Evolutionary conservation across 2,888 invertebrate species (phyloP).

Genomic region (Ariolimax columbianus): DNA sequence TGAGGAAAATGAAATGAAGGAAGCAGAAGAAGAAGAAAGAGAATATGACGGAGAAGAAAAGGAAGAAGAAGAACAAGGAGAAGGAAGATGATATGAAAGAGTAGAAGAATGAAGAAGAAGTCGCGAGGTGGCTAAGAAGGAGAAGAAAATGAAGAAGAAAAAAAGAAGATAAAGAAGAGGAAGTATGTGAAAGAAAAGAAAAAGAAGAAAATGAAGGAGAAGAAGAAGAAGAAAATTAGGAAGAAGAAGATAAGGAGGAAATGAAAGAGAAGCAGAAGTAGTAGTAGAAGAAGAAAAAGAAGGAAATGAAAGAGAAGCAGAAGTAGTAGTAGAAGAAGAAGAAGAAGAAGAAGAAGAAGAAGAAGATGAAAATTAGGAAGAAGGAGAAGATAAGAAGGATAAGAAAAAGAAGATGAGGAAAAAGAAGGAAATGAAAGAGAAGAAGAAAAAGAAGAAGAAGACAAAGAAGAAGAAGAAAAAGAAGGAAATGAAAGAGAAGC

Average conservation of each 20-base stretch:
- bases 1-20: background rate
- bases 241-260: background rate
- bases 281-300: background rate
- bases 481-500: too few species aligned
- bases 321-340: background rate
- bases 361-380: background rate
- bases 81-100: background rate
- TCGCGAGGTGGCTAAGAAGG: background rate
- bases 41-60: background rate
- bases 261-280: background rate
- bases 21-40: background rate
- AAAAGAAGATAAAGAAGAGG: too few species aligned
- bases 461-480: too few species aligned
- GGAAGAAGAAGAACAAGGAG: background rate
- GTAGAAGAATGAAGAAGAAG: conserved; percentile 13
- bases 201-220: background rate
- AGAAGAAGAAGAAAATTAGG: background rate
- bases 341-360: background rate
- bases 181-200: background rate
- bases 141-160: background rate
- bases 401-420: too few species aligned
- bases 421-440: too few species aligned
- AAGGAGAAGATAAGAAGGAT: background rate
- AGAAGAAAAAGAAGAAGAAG: too few species aligned
- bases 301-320: background rate